Evolutionary conservation across 2,888 invertebrate species (phyloP), one percentile per base, ranked within the genome.

Genomic region (Polyommatus icarus): DNA sequence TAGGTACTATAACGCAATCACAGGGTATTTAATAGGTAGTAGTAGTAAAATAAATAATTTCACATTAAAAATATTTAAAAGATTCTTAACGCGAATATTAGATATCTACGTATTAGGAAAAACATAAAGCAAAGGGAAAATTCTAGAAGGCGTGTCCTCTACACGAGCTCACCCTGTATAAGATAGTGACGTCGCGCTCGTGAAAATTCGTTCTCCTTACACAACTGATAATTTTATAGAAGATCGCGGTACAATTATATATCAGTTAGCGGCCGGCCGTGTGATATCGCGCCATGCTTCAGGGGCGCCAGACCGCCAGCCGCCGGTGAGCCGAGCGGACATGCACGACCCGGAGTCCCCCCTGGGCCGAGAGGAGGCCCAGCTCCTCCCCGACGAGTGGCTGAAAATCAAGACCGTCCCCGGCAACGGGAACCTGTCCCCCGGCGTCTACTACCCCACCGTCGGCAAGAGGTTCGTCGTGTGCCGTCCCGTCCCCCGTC

Each of bases 291-390:
- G 88, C 91, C 92, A 90, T 91, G 93, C 92, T 91, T 89, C 92
- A 92, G 93, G 90, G 86, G 87, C 85, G 83, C 87, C 90, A 90
- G 85, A 91, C 87, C 85, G 82, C 84, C 85, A 85, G 86, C 86
- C 82, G 84, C 84, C 83, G 85, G 86, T 87, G 87, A 87, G 81
- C 83, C 82, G 88, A 83, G 86, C 87, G 84, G 85, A 84, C 89
- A 93, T 92, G 93, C 91, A 91, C 84, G 93, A 93, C 88, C 92
- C 92, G 6, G 94, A 94, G 89, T 94, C 94, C 67, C 94, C 94
- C 80, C 87, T 88, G 83, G 88, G 89, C 84, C 93, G 92, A 81
- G 94, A 94, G 87, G 94, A 94, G 87, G 81, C 90, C 20, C 93
- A 94, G 40, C 91, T 94, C 82, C 89, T 94, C 71, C 92, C 94